phyloP scores from a whole-genome alignment of 1,140 invertebrate genomes.

The Drosophila jambulina region DNA sequence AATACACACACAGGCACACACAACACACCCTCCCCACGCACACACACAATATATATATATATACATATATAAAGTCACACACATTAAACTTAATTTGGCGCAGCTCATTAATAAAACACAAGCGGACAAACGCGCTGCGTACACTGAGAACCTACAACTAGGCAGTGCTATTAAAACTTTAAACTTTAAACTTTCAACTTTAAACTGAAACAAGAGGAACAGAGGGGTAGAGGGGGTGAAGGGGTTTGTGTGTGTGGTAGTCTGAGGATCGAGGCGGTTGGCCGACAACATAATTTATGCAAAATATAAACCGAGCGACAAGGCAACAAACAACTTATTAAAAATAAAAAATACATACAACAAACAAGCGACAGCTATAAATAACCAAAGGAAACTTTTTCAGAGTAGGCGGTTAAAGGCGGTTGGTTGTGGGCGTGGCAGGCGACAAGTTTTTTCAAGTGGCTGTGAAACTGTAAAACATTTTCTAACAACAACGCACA shows the following conservation, averaged over 20 bases:
- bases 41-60: conserved; percentile 29
- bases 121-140: conserved; percentile 18
- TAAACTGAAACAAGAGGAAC: background rate
- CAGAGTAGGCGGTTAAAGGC: background rate
- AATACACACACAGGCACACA: background rate
- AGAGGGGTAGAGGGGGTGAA: background rate
- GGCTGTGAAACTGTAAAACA: conserved; percentile 59
- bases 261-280: conserved; percentile 24
- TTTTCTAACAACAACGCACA: conserved; percentile 27
- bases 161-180: conserved; percentile 61
- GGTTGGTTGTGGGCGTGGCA: background rate
- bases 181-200: conserved; percentile 65
- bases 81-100: conserved; percentile 79
- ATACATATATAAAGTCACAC: conserved; percentile 52
- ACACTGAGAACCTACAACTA: conserved; percentile 21
- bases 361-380: conserved; percentile 77
- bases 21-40: conserved; percentile 36
- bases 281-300: conserved; percentile 74
- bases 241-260: background rate
- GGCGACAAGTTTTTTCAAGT: conserved; percentile 54
- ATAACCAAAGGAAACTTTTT: conserved; percentile 49
- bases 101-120: conserved; percentile 80
- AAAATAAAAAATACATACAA: conserved; percentile 52
- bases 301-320: conserved; percentile 75
- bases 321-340: conserved; percentile 74